These are phyloP conservation scores for Scolopax bukidnonensis DNA, from an alignment of 2,797 vertebrate species.

Conservation along the genomic window DNA sequence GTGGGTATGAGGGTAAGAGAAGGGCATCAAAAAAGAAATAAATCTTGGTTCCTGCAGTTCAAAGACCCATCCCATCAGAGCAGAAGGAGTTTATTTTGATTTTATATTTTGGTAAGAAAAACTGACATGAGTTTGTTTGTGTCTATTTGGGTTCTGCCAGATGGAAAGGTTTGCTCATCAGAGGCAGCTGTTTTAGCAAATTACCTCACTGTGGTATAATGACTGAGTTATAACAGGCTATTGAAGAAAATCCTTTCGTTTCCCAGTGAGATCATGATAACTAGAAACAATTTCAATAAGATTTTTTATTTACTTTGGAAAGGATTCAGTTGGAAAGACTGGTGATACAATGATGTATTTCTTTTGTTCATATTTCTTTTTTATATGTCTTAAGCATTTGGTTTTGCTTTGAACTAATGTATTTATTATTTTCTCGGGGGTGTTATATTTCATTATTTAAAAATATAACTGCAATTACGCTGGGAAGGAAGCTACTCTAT, in stretches of 20 bases:
- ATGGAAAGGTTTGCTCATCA: slow-evolving; percentile 81
- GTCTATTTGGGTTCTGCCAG: slow-evolving; percentile 72
- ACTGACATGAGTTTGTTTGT: slow-evolving; percentile 67
- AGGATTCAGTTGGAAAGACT: slow-evolving; percentile 65
- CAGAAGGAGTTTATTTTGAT: slow-evolving; percentile 30
- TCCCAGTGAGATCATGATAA: slow-evolving; percentile 78
- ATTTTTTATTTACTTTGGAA: slow-evolving; percentile 78
- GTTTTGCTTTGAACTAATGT: slow-evolving; percentile 57
- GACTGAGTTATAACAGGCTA: slow-evolving; percentile 72
- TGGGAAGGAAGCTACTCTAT: slow-evolving; percentile 14
- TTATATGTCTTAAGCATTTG: slow-evolving; percentile 39
- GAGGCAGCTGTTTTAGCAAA: slow-evolving; percentile 81
- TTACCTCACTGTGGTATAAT: slow-evolving; percentile 78
- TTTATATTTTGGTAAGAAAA: slow-evolving; percentile 46
- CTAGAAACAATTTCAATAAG: slow-evolving; percentile 75
- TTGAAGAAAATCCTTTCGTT: slow-evolving; percentile 75
- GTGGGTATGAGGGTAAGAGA: neutral
- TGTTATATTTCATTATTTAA: slow-evolving; percentile 56
- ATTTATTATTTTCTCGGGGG: slow-evolving; percentile 57
- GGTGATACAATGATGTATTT: slow-evolving; percentile 65
- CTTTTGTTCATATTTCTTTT: slow-evolving; percentile 56
- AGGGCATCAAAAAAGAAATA: neutral
- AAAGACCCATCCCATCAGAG: neutral
- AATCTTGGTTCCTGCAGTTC: slow-evolving; percentile 1
- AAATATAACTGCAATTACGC: slow-evolving; percentile 48